Base-by-base conservation (phyloP, 2,797 vertebrate genomes). In the Cygnus olor region DNA sequence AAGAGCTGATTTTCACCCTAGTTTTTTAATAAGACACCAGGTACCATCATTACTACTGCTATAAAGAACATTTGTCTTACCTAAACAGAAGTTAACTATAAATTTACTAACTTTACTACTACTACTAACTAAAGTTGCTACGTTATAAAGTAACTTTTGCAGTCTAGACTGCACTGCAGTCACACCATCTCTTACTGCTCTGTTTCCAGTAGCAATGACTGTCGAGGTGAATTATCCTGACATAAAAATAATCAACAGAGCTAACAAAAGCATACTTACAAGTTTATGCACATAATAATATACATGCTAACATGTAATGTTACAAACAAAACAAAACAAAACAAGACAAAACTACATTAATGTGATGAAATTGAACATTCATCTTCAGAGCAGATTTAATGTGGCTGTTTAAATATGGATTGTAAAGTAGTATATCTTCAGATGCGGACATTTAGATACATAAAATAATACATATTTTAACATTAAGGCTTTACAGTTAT, bases 1-100 rank as follows among this genome's bases (percentile, higher is more conserved):
- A 82, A 71, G 22, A n/a, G 38, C 51, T 85, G 68, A 61, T 92
- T 88, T 89, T 84, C 77, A 34, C 19, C 81, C 19, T 4, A 81
- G 51, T n/a, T 88, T 11, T 80, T 94, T 69, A 83, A 36, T 25
- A 72, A 81, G 34, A 73, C 19, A 76, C 6, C 63, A 85, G 32
- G 36, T 80, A 22, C 57, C 72, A 49, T 86, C 47, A 64, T 32
- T 56, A 78, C 27, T 30, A 51, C 17, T 73, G 8, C 32, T 45
- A 25, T 40, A 25, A 76, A 69, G 54, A 70, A 28, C 45, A 60
- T 84, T 69, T 84, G 24, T 76, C 42, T 63, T 80, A 18, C 7
- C 42, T 57, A 42, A 88, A 51, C 16, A 73, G 51, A 88, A 79
- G 13, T 9, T 14, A 91, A 27, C 12, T 71, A 24, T 45, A n/a